A percentile compares a stretch with the other conserved stretches of the same genome.
These are phyloP conservation scores for Picus viridis DNA, from an alignment of 2,797 vertebrate genomes.

Conservation along the genomic window DNA sequence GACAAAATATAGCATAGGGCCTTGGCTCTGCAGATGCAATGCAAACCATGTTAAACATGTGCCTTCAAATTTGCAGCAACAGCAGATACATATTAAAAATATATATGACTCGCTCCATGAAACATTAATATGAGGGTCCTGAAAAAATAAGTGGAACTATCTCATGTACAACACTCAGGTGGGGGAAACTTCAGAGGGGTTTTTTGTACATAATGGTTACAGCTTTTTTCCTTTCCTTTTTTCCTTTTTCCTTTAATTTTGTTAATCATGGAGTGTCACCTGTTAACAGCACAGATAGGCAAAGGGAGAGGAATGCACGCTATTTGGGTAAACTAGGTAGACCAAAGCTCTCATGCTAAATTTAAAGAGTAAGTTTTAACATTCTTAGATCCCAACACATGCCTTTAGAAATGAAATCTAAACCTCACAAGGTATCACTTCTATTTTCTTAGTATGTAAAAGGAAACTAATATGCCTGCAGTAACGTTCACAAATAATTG, in stretches of 20 bases:
- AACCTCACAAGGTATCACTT: not conserved
- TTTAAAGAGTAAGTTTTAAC: constrained; percentile 6
- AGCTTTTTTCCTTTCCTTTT: not conserved
- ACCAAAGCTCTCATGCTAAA: not conserved
- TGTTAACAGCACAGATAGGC: not conserved
- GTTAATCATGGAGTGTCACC: not conserved
- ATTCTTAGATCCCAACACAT: not conserved
- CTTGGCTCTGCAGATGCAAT: not conserved
- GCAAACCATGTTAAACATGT: not conserved
- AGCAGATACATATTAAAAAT: not conserved
- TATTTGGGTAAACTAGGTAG: not conserved
- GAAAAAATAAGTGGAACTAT: not conserved
- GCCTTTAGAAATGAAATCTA: constrained; percentile 28
- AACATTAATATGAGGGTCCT: not conserved
- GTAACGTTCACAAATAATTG: constrained; percentile 46
- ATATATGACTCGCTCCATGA: not conserved
- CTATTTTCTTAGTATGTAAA: not conserved
- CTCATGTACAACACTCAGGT: not conserved
- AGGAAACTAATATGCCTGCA: constrained; percentile 26
- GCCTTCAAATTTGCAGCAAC: not conserved
- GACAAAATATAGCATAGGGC: not conserved
- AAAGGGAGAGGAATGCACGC: not conserved
- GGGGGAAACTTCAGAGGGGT: not conserved
- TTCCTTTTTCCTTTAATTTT: not conserved
- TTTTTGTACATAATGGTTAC: not conserved